Evolutionary conservation across 64 coral and sea anemone species (phyloP).

Genomic region (Montipora foliosa): DNA sequence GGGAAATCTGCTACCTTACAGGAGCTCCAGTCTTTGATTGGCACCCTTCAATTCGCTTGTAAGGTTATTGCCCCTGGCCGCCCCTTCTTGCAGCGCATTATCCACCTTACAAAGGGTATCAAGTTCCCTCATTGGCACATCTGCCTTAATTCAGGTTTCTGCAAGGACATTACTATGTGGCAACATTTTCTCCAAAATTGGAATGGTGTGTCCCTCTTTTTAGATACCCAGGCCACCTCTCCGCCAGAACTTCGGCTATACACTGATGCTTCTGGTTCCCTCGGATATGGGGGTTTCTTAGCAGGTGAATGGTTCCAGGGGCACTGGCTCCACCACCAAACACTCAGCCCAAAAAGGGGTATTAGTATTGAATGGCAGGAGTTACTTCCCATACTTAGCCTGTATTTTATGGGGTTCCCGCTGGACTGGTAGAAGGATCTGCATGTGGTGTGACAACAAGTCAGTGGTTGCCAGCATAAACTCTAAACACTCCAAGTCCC

Average conservation of each 20-base stretch:
- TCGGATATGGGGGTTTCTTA: constrained; percentile 43
- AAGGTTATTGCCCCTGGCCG: not conserved
- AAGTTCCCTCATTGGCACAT: no score
- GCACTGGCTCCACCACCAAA: not conserved
- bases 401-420: not conserved
- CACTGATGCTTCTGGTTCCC: constrained; percentile 57
- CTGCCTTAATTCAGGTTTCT: no score
- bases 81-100: not conserved
- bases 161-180: no score
- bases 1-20: no score
- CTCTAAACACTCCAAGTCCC: constrained; percentile 10
- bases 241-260: not conserved
- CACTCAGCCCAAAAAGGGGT: not conserved
- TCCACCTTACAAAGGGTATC: no score
- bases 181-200: not conserved
- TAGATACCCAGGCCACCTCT: not conserved
- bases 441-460: constrained; percentile 35
- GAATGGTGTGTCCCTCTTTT: constrained; percentile 38
- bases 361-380: constrained; percentile 47
- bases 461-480: constrained; percentile 13
- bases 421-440: no score
- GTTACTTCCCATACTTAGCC: not conserved
- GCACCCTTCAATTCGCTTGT: not conserved
- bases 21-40: no score
- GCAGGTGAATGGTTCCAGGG: constrained; percentile 50